Base-by-base conservation (phyloP, 2,888 invertebrate genomes). In the Oconnorella tubifera region DNA sequence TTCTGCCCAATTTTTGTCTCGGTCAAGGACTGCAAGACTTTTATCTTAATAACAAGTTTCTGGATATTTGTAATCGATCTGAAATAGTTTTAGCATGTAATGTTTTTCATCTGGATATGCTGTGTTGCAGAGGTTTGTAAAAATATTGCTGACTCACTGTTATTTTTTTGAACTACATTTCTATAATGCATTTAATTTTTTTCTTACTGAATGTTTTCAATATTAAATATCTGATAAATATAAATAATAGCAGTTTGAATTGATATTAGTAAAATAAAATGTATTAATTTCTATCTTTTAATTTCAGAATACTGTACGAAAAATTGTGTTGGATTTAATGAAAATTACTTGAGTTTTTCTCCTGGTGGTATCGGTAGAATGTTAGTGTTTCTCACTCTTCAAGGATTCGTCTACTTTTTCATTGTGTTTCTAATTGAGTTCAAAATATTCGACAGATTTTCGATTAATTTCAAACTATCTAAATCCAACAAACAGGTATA, bases 321-420 rank as follows among this genome's bases (percentile, higher is more conserved):
- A 31, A 72, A 71, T 56, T 82, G 82, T 69, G 68, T 79, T 3
- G 66, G 72, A 51, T 80, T 75, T 75, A 74, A 75, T 0, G 77
- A 84, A 19, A 82, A 87, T 0, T 88, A 86, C 76, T 88, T 89
- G 72, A 84, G 85, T 0, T 89, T 89, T 88, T 83, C 86, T 29
- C 80, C 84, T 31, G 88, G 89, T 0, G 92, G 91, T 1, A 86
- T 91, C 48, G 85, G 89, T 28, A 84, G 88, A 1, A 89, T 90
- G 80, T 71, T 90, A 2, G 63, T 86, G 0, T 87, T 87, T 73
- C 85, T 90, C 75, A 65, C 85, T 1, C 48, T 81, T 0, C 85
- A 87, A 2, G 86, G 88, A 2, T 61, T 86, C 0, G 59, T 87
- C 0, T 85, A 88, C 66, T 89, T 90, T 80, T 40, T 40, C 10